These are phyloP conservation scores for Sminthopsis crassicaudata DNA, from an alignment of 2,113 vertebrate genomes.

Conservation along the genomic window DNA sequence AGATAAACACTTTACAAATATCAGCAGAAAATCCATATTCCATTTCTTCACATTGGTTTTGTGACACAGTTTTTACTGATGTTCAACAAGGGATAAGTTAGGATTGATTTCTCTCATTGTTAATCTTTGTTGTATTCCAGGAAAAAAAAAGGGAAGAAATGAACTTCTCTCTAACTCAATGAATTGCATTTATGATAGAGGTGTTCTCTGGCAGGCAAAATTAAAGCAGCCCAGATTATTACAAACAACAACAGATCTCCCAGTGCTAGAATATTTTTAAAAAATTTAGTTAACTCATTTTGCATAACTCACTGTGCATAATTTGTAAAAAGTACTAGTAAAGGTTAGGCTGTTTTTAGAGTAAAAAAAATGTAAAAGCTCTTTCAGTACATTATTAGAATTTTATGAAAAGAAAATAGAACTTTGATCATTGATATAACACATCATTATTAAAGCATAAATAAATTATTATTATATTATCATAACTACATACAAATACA, in stretches of 20 bases:
- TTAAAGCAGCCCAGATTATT: constrained; percentile 69
- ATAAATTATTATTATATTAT: background rate
- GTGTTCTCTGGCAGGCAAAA: constrained; percentile 30
- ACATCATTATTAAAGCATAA: background rate
- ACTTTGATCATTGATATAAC: background rate
- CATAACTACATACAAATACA: background rate
- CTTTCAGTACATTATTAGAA: background rate
- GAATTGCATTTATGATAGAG: constrained; percentile 66
- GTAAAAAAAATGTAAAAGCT: background rate
- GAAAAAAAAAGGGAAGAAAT: constrained; percentile 84
- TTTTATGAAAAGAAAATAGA: background rate
- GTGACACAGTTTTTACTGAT: constrained; percentile 87
- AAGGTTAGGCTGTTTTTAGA: background rate
- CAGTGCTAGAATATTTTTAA: constrained; percentile 46
- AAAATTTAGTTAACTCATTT: background rate
- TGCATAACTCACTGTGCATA: background rate
- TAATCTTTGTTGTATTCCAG: constrained; percentile 80
- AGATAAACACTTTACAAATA: constrained; percentile 89
- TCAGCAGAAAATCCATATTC: constrained; percentile 90
- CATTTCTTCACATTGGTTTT: constrained; percentile 88
- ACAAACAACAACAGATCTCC: constrained; percentile 28
- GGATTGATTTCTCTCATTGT: constrained; percentile 86
- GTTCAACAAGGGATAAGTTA: constrained; percentile 86
- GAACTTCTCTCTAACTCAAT: constrained; percentile 50
- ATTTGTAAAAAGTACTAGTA: constrained; percentile 17